Conservation (phyloP, 64 coral and sea anemone species). For the Astreopora myriophthalma region DNA sequence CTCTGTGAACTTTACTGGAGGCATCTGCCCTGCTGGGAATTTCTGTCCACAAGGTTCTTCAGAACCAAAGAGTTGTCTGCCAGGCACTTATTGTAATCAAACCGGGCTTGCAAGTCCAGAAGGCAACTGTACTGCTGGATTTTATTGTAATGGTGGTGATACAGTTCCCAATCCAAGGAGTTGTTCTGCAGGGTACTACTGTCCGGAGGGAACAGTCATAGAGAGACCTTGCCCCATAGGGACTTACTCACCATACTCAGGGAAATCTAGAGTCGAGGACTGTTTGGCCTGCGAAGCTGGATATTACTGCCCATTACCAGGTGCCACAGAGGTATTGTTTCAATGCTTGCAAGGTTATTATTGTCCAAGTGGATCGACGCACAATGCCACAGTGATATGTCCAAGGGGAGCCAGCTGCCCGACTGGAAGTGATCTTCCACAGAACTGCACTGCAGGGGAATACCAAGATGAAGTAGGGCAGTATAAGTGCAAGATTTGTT, state of each 20-base stretch:
- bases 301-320: constrained; percentile 85
- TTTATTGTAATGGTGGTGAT: constrained; percentile 75
- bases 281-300: constrained; percentile 92
- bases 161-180: constrained; percentile 66
- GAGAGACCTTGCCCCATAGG: constrained; percentile 82
- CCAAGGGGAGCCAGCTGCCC: constrained; percentile 79
- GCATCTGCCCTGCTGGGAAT: constrained; percentile 81
- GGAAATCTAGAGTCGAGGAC: constrained; percentile 76
- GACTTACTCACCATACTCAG: constrained; percentile 82
- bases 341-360: constrained; percentile 96
- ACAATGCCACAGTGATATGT: constrained; percentile 91
- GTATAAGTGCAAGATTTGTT: constrained; percentile 76
- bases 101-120: constrained; percentile 72
- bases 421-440: constrained; percentile 60
- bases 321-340: constrained; percentile 85
- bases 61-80: constrained; percentile 59
- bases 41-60: constrained; percentile 88
- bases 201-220: constrained; percentile 70
- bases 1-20: constrained; percentile 93
- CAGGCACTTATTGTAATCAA: constrained; percentile 81
- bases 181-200: constrained; percentile 88
- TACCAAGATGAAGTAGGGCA: constrained; percentile 91
- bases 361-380: constrained; percentile 80
- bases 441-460: constrained; percentile 75
- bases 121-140: constrained; percentile 90